Evolutionary conservation across 2,113 vertebrate species (phyloP), one percentile per base, ranked within the genome.

Genomic region (Misgurnus anguillicaudatus): DNA sequence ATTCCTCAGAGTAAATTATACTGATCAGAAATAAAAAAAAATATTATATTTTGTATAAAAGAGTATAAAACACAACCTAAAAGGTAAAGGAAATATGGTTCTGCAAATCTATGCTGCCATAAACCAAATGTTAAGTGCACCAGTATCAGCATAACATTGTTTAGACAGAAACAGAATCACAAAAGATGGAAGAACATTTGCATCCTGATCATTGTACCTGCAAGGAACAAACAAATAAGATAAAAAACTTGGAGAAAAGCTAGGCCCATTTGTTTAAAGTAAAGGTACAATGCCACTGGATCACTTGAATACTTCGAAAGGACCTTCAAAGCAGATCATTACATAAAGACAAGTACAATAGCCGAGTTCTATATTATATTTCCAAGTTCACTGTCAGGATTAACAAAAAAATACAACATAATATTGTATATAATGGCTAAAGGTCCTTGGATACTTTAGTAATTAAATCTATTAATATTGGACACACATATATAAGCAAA

Each of bases 101-200:
- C 61, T 55, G 73, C 73, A 69, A 77, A 81, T 70, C 62, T 65
- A 81, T 63, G 61, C 65, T 77, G 67, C 10, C 72, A 66, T 83
- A 71, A 77, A 80, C 60, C 75, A 38, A 72, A 80, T n/a, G 65
- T 80, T 80, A 83, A 45, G 53, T 51, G 73, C 75, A 47, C 10
- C 24, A 39, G 51, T 64, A 68, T 62, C 76, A 58, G 17, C 5
- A 69, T 66, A 72, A 38, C 62, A 45, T 42, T 31, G 24, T 31
- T 31, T 31, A 31, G 24, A 31, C 24, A 31, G 24, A 31, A 31
- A 75, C 4, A 11, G 24, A 64, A 39, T 19, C 47, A 53, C 61
- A 39, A 76, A 64, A 64, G 21, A 61, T 39, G 5, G 13, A 19
- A 3, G 24, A 47, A 45, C 10, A 63, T 65, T 67, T 38, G 74